These are phyloP conservation scores for Oscheius sp. DNA, from an alignment of 2,888 invertebrate species.

Conservation along the genomic window DNA sequence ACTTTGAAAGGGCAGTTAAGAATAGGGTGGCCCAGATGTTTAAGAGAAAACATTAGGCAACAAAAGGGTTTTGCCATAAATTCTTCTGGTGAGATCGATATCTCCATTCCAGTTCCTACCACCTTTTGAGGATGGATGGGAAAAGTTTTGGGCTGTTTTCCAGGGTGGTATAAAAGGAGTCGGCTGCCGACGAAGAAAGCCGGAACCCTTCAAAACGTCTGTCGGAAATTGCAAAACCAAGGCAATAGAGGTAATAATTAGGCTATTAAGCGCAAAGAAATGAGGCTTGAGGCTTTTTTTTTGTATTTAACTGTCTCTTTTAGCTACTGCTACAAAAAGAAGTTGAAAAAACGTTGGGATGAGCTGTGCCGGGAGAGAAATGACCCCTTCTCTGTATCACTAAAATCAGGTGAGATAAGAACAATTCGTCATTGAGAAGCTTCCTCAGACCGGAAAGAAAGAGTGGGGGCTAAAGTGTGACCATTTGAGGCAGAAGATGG, in stretches of 20 bases:
- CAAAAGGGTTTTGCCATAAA: constrained; percentile 15
- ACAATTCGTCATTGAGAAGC: too few relatives aligned
- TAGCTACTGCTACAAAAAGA: too few relatives aligned
- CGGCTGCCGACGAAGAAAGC: background rate
- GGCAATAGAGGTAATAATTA: constrained; percentile 29
- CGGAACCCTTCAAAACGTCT: background rate
- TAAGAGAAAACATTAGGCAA: constrained; percentile 13
- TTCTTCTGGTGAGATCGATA: constrained; percentile 27
- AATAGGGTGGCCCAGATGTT: constrained; percentile 1
- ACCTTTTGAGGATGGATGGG: background rate
- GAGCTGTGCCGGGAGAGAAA: too few relatives aligned
- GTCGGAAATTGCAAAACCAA: constrained; percentile 24
- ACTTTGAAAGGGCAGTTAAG: background rate
- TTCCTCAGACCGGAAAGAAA: too few relatives aligned
- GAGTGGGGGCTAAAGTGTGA: background rate
- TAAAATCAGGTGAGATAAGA: background rate
- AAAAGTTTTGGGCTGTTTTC: background rate
- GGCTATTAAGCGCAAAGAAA: background rate
- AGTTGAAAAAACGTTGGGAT: too few relatives aligned
- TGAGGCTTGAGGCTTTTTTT: constrained; percentile 10
- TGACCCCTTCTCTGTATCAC: background rate
- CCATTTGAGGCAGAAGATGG: background rate
- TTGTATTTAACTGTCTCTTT: background rate
- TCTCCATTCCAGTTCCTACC: constrained; percentile 26
- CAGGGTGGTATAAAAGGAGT: background rate